Base-by-base conservation (phyloP, 2,113 vertebrate genomes). In the Nothocercus nigrocapillus region DNA sequence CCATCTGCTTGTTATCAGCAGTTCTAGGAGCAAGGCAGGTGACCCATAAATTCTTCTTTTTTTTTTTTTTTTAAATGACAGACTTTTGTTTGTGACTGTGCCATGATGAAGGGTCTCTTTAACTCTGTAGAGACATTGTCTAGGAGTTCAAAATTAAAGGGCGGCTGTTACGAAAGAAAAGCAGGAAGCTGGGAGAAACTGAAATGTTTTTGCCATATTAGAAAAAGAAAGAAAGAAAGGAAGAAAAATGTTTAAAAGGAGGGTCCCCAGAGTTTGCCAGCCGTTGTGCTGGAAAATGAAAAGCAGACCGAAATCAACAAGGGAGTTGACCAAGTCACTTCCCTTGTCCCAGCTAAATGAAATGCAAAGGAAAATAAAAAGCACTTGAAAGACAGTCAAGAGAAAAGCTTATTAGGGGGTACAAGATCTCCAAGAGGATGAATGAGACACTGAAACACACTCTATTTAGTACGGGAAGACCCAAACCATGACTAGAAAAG, bases 1-100 rank as follows among this genome's bases (percentile, higher is more conserved):
- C 96, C 95, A 94, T 98, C 96, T 97, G 97, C 93, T 98, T 93
- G 88, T 96, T 96, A 96, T 97, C 92, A 97, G 86, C 66, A 92
- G 70, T 85, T 82, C 49, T 7, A 66, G 49, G 62, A 93, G 18
- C 53, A 87, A 96, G 93, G 64, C 91, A 97, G 95, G 94, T 97
- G 97, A 96, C 67, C 51, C 91, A 88, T 89, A 89, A 87, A 67
- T 82, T 54, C 53, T 51, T 49, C 36, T 82, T 89, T 4, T 53
- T 36, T 13, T 20, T 32, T 6, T 56, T 16, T 38, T 76, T 82
- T 89, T 4, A 81, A 83, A 75, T 86, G 85, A 76, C 83, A 87
- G 32, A 28, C 32, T 88, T 96, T 93, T 93, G 86, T 96, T 88
- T 90, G 47, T 49, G 69, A 64, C 53, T 82, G 30, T 45, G 49